Evolutionary conservation across 2,113 vertebrate species (phyloP), one percentile per base, ranked within the genome.

Genomic region (Chlorodrepanis virens): DNA sequence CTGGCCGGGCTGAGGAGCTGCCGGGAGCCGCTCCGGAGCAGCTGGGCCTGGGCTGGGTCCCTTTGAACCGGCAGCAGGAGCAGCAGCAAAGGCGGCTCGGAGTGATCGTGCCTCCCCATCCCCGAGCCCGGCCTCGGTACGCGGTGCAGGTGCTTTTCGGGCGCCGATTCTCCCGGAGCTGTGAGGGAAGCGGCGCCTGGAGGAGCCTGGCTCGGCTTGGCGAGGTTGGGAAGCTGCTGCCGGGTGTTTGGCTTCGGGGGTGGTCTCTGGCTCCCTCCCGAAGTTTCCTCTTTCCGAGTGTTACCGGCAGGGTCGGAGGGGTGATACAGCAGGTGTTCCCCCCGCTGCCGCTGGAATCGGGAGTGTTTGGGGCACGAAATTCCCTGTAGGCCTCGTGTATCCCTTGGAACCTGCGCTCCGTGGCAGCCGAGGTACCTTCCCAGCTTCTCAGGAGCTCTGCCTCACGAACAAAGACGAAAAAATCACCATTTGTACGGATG

Each of bases 361-460:
- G 21, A 42, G 68, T 24, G 7, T 65, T 77, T 52, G 33, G 71
- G 63, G 45, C 76, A 50, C 10, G 31, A 63, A 49, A 77, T 72
- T 39, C 60, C 79, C 33, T 39, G 56, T 50, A 97, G 96, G 96
- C 95, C 95, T 90, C 33, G 45, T n/a, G 70, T 85, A 29, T 93
- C 64, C n/a, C 29, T 61, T 37, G 68, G 83, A 96, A 95, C 86
- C 95, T 90, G 92, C 33, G 56, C n/a, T 89, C 71, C n/a, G 37
- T 68, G 63, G 54, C 59, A 39, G 54, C 64, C 86, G 7, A 12
- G 71, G 54, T 88, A 67, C 80, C 83, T 88, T 91, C 50, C n/a
- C 37, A 2, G 49, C 82, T 67, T 70, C 80, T 85, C n/a, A 7
- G 84, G 52, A 74, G 67, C 54, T 85, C 56, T 75, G 42, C 54